Percentiles rank a stretch among this genome's conserved stretches.
phyloP scores from a whole-genome alignment of 2,888 invertebrate species.

The Leptodirus hochenwartii region DNA sequence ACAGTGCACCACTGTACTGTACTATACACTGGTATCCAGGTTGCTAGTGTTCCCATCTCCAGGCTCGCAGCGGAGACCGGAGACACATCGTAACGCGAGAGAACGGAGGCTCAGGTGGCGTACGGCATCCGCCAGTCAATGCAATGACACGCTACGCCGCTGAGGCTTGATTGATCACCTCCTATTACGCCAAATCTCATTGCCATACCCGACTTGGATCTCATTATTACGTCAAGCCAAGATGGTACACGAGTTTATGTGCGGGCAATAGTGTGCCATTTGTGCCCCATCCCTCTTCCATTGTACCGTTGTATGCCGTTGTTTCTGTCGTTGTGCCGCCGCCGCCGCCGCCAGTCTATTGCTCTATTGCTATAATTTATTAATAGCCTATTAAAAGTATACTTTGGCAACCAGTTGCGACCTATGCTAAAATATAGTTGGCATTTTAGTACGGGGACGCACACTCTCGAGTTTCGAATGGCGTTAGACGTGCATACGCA shows the following conservation, averaged over 20 bases:
- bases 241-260: slow-evolving; percentile 30
- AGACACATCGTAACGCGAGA: no score
- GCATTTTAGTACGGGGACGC: slow-evolving; percentile 23
- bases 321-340: slow-evolving; percentile 11
- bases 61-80: background rate
- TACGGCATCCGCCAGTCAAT: slow-evolving; percentile 22
- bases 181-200: slow-evolving; percentile 27
- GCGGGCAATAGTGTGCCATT: slow-evolving; percentile 25
- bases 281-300: no score
- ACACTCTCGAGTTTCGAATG: no score
- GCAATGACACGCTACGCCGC: slow-evolving; percentile 24
- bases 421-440: slow-evolving; percentile 19
- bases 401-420: slow-evolving; percentile 24
- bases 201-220: slow-evolving; percentile 29
- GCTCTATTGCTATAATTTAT: slow-evolving; percentile 32
- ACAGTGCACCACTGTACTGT: slow-evolving; percentile 1
- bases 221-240: slow-evolving; percentile 31
- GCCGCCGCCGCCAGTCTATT: slow-evolving; percentile 21
- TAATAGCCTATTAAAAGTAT: slow-evolving; percentile 31
- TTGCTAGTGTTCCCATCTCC: no score
- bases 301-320: no score
- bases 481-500: no score
- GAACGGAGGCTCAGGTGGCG: slow-evolving; percentile 22
- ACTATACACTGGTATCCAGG: no score
- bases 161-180: slow-evolving; percentile 26